Evolutionary conservation across 2,113 vertebrate genomes (phyloP).

Genomic region (Ammodytes marinus): DNA sequence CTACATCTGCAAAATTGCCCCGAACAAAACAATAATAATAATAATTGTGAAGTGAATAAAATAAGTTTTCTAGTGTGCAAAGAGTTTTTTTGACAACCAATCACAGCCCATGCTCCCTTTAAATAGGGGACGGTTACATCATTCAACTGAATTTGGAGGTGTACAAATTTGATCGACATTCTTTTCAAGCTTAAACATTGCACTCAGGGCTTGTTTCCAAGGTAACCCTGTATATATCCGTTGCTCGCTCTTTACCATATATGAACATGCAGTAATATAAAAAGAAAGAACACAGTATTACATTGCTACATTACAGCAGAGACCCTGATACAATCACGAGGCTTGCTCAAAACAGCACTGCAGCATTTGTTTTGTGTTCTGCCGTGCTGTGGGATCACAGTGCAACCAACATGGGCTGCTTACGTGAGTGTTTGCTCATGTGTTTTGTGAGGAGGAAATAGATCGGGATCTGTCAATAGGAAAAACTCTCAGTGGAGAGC

Average conservation of each 20-base stretch:
- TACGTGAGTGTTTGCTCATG: background rate
- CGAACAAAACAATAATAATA: too few species aligned
- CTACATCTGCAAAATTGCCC: background rate
- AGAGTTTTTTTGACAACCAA: background rate
- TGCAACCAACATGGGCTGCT: background rate
- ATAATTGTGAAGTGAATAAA: background rate
- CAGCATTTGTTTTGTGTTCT: background rate
- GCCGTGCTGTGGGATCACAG: background rate
- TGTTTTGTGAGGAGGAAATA: background rate
- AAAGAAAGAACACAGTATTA: background rate
- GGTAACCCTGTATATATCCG: constrained; percentile 46
- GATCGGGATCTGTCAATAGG: background rate
- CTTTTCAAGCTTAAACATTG: constrained; percentile 44
- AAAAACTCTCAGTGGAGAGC: too few species aligned
- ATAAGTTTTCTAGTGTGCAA: background rate
- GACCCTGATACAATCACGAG: background rate
- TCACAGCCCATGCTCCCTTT: background rate
- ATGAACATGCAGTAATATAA: background rate
- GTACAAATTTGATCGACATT: constrained; percentile 29
- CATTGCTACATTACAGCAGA: background rate
- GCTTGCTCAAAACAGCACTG: background rate
- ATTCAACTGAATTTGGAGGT: constrained; percentile 35
- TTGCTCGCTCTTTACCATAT: constrained; percentile 19
- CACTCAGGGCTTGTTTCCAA: constrained; percentile 60
- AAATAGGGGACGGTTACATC: constrained; percentile 23